These are phyloP conservation scores for Drosophila mimetica DNA, from an alignment of 2,888 invertebrate species.

Conservation along the genomic window DNA sequence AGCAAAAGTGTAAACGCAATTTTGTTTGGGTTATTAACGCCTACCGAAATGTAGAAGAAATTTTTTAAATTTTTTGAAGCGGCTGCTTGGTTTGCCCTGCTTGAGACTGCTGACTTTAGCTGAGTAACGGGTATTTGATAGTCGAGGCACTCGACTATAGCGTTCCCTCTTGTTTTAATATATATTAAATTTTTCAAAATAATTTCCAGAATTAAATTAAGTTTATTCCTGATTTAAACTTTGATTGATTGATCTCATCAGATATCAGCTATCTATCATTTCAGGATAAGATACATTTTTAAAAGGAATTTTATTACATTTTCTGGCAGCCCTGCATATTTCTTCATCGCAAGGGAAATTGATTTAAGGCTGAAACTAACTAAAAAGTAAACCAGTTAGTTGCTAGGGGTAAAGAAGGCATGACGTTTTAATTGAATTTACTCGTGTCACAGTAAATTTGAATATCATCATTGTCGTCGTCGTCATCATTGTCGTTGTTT, in stretches of 20 bases:
- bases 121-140: no score
- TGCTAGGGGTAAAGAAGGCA: background rate
- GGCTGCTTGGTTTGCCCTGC: no score
- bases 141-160: no score
- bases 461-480: slow-evolving; percentile 65
- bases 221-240: background rate
- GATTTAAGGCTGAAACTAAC: slow-evolving; percentile 58
- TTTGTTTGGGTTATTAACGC: no score
- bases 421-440: slow-evolving; percentile 76
- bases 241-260: background rate
- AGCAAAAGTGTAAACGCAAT: no score
- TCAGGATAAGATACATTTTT: no score
- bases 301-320: background rate
- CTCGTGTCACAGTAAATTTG: slow-evolving; percentile 70
- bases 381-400: slow-evolving; percentile 45
- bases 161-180: no score
- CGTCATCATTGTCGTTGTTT: background rate
- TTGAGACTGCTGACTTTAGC: no score
- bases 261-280: no score
- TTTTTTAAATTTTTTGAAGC: no score
- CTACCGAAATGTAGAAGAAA: no score
- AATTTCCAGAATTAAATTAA: background rate
- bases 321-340: background rate
- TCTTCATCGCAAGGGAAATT: slow-evolving; percentile 28
- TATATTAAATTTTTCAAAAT: no score